phyloP scores from a whole-genome alignment of 1,140 invertebrate genomes.

The Zophobas atratus region DNA sequence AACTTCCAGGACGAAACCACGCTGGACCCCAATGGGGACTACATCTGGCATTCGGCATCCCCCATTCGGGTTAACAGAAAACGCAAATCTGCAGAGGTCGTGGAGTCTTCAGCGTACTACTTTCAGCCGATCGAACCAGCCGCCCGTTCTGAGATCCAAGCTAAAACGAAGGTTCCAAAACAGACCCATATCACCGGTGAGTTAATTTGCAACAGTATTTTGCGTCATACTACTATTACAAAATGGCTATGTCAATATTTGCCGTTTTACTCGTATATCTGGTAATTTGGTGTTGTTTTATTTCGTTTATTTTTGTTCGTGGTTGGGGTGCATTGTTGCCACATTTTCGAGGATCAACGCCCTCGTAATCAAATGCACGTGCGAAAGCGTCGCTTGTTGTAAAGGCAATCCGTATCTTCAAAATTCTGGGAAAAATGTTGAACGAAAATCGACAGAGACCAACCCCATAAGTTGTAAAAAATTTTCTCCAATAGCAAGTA shows the following conservation, averaged over 20 bases:
- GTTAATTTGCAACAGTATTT: slow-evolving; percentile 14
- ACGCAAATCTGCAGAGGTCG: slow-evolving; percentile 38
- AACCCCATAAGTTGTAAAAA: no score
- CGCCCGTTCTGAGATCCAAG: slow-evolving; percentile 40
- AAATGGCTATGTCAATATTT: slow-evolving; percentile 29
- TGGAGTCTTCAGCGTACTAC: slow-evolving; percentile 55
- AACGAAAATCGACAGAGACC: no score
- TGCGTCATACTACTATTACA: neutral
- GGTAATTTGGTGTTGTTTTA: neutral
- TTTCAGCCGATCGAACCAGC: slow-evolving; percentile 41
- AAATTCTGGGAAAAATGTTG: no score
- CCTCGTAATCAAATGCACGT: slow-evolving; percentile 1
- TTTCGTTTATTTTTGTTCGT: slow-evolving; percentile 11
- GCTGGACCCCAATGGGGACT: slow-evolving; percentile 55
- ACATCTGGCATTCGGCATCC: slow-evolving; percentile 58
- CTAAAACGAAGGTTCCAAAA: slow-evolving; percentile 24
- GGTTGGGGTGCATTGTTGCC: slow-evolving; percentile 3
- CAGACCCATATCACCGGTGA: slow-evolving; percentile 53
- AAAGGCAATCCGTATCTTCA: no score
- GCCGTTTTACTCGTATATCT: neutral
- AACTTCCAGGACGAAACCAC: slow-evolving; percentile 65
- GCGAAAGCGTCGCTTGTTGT: no score
- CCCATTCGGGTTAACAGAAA: slow-evolving; percentile 54
- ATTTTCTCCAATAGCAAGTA: no score
- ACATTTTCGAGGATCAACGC: neutral